Evolutionary conservation across 2,113 vertebrate genomes (phyloP).

Genomic region (Xiphophorus maculatus): DNA sequence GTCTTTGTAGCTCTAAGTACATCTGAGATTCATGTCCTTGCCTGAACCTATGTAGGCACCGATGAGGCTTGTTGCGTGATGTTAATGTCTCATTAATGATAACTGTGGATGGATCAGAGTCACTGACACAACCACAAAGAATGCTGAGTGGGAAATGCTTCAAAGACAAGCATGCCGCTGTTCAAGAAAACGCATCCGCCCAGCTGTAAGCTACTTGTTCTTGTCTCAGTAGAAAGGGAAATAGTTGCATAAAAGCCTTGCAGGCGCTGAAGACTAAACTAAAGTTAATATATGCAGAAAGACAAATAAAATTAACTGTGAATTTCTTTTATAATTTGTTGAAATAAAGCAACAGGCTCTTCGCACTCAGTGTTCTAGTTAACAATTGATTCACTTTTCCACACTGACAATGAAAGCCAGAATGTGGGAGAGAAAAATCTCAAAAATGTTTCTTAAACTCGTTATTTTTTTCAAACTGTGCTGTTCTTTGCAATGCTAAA

Average conservation of each 20-base stretch:
- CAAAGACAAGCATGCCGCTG: conserved; percentile 63
- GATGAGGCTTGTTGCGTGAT: conserved; percentile 58
- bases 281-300: neutral
- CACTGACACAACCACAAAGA: conserved; percentile 77
- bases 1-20: conserved; percentile 15
- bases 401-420: neutral
- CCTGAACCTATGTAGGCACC: conserved; percentile 42
- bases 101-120: conserved; percentile 58
- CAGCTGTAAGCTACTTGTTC: conserved; percentile 51
- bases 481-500: neutral
- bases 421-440: neutral
- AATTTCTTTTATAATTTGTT: no score
- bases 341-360: no score
- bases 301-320: neutral
- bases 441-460: neutral
- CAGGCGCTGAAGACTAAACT: conserved; percentile 19
- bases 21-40: conserved; percentile 22
- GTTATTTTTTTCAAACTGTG: neutral
- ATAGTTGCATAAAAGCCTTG: conserved; percentile 35
- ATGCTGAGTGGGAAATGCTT: conserved; percentile 75
- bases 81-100: conserved; percentile 74
- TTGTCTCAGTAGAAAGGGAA: conserved; percentile 51
- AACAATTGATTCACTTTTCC: neutral
- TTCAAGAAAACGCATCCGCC: conserved; percentile 55
- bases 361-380: no score